These are phyloP conservation scores for Barypeithes pellucidus DNA, from an alignment of 2,888 invertebrate species.

Conservation along the genomic window DNA sequence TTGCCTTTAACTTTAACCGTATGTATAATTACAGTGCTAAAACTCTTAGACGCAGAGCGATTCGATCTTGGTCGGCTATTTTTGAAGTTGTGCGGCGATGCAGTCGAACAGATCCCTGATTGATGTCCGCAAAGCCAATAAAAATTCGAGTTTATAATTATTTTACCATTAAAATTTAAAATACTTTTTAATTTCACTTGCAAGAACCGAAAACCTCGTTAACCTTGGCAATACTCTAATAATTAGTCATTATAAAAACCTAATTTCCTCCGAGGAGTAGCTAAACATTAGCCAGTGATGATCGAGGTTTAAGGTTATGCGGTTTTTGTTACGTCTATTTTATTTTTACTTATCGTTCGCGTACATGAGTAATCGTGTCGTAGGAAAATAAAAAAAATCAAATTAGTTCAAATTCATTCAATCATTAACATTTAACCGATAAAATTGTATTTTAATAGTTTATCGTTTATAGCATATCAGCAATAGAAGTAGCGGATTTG, in stretches of 20 bases:
- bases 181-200: not conserved
- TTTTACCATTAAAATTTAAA: not conserved
- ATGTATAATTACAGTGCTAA: constrained; percentile 2
- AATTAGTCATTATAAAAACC: constrained; percentile 6
- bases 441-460: not conserved
- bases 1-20: not conserved
- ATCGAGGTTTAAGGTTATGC: constrained; percentile 22
- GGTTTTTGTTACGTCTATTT: constrained; percentile 3
- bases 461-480: not conserved
- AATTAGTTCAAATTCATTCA: not conserved
- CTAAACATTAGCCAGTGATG: no score
- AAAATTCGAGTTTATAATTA: not conserved
- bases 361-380: not conserved
- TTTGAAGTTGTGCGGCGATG: constrained; percentile 8
- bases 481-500: not conserved
- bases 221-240: constrained; percentile 25
- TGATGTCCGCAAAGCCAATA: not conserved
- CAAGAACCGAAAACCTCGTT: not conserved
- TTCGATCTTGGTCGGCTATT: constrained; percentile 15
- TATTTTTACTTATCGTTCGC: constrained; percentile 15
- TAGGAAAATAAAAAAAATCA: not conserved
- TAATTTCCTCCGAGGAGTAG: not conserved
- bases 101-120: not conserved
- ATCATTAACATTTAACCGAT: constrained; percentile 3
- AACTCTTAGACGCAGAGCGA: constrained; percentile 1